Base-by-base conservation (phyloP, 2,888 invertebrate genomes). In the Chironomus riparius region DNA sequence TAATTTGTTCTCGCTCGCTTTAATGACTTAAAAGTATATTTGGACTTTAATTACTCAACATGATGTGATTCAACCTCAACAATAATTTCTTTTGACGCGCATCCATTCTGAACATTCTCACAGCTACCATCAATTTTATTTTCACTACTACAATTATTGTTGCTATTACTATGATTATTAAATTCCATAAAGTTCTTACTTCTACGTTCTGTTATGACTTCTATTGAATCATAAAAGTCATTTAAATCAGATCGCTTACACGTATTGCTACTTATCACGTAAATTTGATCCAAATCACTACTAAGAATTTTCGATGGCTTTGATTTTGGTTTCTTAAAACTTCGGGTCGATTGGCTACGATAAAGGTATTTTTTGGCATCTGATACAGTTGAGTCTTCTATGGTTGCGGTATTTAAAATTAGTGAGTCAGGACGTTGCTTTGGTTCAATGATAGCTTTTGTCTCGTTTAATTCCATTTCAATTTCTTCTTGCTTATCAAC, bases 141-240 rank as follows among this genome's bases (percentile, higher is more conserved):
- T 4, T 18, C 56, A 56, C 18, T 56, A 56, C 6, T 7, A 56
- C 56, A 56, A 56, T n/a, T 56, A 56, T 18, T n/a, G n/a, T n/a
- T 18, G 7, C 18, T 56, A 56, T 56, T 18, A 18, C 18, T 56
- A 21, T 13, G 13, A 21, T 65, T 65, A 48, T 47, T 47, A 18
- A 69, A 68, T 56, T 76, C 62, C 13, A 62, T 62, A 65, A 84
- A 78, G 76, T 84, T 79, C 21, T 82, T 84, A 70, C 79, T 81
- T 4, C 84, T 81, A 3, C 84, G 79, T 76, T 84, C 84, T 72
- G 82, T 83, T 62, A 84, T 84, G 5, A 84, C 84, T 77, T 81
- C 80, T 13, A 84, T 79, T 0, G 84, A 84, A 77, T 84, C 84
- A 78, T 83, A 83, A 77, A 81, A 80, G 24, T 82, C 81, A 62